Evolutionary conservation across 2,888 invertebrate genomes (phyloP).

Genomic region (Teleiodes luculella): DNA sequence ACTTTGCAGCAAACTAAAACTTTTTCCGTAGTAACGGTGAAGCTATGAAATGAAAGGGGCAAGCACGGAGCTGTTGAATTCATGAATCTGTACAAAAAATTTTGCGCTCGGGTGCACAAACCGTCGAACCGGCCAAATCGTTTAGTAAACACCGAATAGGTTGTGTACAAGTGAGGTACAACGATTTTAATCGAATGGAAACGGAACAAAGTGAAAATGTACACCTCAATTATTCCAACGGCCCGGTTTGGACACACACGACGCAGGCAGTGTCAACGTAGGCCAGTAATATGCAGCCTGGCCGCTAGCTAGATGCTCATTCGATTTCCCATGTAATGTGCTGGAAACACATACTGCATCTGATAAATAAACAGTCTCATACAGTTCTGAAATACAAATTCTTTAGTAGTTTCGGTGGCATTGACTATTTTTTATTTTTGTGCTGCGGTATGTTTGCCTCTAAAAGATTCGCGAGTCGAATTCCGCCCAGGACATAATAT

Average conservation of each 20-base stretch:
- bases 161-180: constrained; percentile 73
- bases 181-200: constrained; percentile 78
- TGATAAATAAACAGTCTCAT: too few relatives aligned
- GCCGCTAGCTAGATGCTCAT: constrained; percentile 5
- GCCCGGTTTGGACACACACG: constrained; percentile 62
- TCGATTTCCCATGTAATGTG: constrained; percentile 7
- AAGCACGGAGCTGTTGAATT: neutral
- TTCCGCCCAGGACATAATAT: too few relatives aligned
- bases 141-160: constrained; percentile 77
- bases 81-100: constrained; percentile 41
- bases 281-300: constrained; percentile 29
- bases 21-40: neutral
- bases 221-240: constrained; percentile 77
- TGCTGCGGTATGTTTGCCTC: too few relatives aligned
- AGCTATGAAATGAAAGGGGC: neutral
- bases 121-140: constrained; percentile 75
- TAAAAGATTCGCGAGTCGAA: too few relatives aligned
- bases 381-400: too few relatives aligned
- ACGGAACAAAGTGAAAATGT: constrained; percentile 78
- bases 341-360: neutral
- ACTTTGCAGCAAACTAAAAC: neutral
- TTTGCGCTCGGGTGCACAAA: constrained; percentile 53
- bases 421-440: too few relatives aligned
- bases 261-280: constrained; percentile 55
- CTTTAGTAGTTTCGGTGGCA: too few relatives aligned